Conservation (phyloP, 2,113 vertebrate genomes). For the Vanacampus margaritifer region DNA sequence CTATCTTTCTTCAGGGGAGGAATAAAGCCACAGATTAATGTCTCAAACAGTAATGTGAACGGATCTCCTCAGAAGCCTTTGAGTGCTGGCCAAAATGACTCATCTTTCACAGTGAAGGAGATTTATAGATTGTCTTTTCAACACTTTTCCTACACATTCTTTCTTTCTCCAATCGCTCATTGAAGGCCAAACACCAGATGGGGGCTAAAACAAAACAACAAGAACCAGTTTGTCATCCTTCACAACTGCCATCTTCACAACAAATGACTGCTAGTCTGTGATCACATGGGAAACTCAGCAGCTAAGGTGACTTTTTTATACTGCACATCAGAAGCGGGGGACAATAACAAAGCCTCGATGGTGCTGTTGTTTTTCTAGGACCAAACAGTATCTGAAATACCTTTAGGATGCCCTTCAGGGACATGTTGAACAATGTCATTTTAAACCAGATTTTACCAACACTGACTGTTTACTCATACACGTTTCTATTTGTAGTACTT, state of each 20-base stretch:
- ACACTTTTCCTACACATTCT: conserved; percentile 62
- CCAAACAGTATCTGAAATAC: conserved; percentile 23
- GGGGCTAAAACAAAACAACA: conserved; percentile 71
- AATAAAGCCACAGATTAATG: conserved; percentile 6
- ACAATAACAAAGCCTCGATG: conserved; percentile 22
- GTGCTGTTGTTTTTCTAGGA: conserved; percentile 21
- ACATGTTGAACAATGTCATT: conserved; percentile 17
- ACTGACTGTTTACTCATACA: conserved; percentile 8
- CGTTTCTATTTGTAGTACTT: not conserved
- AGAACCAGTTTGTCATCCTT: conserved; percentile 79
- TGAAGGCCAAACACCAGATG: conserved; percentile 79
- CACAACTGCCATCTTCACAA: conserved; percentile 53
- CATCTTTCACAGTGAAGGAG: conserved; percentile 70
- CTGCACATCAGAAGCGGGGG: conserved; percentile 16
- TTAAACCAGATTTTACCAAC: conserved; percentile 6
- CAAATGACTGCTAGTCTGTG: conserved; percentile 51
- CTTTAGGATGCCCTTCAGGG: conserved; percentile 24
- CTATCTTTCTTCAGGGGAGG: not conserved
- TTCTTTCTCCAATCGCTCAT: conserved; percentile 28
- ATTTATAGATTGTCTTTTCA: conserved; percentile 78
- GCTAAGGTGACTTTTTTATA: conserved; percentile 28
- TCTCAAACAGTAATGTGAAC: conserved; percentile 36
- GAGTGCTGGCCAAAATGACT: conserved; percentile 38
- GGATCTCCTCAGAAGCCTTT: conserved; percentile 34
- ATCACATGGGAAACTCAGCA: conserved; percentile 38